These are phyloP conservation scores for Tinea semifulvella DNA, from an alignment of 2,888 invertebrate genomes.

Conservation along the genomic window DNA sequence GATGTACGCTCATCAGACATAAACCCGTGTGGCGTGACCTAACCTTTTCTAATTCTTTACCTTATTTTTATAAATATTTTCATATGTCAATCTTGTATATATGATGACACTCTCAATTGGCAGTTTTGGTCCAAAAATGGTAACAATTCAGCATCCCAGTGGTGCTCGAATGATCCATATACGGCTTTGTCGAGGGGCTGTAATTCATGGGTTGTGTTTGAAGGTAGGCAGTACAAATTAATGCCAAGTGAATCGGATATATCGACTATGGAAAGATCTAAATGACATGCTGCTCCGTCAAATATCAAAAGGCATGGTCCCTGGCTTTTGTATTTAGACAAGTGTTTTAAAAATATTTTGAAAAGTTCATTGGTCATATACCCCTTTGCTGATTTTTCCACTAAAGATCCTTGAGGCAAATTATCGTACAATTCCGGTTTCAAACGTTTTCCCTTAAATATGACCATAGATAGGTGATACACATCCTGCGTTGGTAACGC, in stretches of 20 bases:
- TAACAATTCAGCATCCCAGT: constrained; percentile 20
- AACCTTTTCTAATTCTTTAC: too few relatives aligned
- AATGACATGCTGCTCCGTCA: constrained; percentile 20
- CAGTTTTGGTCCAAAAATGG: constrained; percentile 17
- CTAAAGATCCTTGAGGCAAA: constrained; percentile 19
- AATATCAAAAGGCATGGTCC: constrained; percentile 22
- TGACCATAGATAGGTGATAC: constrained; percentile 21
- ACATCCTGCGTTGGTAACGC: constrained; percentile 20
- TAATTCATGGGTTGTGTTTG: constrained; percentile 18
- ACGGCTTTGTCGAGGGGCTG: constrained; percentile 21
- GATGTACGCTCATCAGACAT: too few relatives aligned
- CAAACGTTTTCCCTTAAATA: constrained; percentile 22
- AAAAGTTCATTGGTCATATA: constrained; percentile 21
- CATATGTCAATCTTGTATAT: too few relatives aligned
- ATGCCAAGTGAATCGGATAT: constrained; percentile 20
- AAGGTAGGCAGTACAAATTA: constrained; percentile 17
- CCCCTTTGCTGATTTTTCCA: constrained; percentile 20
- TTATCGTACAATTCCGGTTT: constrained; percentile 18
- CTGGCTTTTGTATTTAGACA: constrained; percentile 19
- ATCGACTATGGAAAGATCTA: constrained; percentile 20
- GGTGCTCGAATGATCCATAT: constrained; percentile 19
- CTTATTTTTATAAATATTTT: too few relatives aligned
- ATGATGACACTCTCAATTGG: too few relatives aligned
- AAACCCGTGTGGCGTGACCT: too few relatives aligned
- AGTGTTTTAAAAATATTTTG: constrained; percentile 20